Evolutionary conservation across 1,140 invertebrate species (phyloP), one percentile per base, ranked within the genome.

Genomic region (Pseudomyrmex dendroicus): DNA sequence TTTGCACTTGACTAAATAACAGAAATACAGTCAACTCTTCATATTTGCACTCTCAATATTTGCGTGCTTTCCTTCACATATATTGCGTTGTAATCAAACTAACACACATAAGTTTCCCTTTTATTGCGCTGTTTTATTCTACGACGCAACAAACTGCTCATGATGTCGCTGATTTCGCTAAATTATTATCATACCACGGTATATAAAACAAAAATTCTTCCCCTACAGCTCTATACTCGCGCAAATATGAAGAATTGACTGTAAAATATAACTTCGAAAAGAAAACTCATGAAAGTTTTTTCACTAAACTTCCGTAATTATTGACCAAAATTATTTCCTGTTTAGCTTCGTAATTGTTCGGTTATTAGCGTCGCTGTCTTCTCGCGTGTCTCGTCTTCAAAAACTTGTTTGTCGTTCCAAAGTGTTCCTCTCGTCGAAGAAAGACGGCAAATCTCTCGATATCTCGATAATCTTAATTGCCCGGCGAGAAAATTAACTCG

Each of bases 391-490:
- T 17, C 7, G 12, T 56, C 12, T 7, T 56, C 4, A 2, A 77
- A 56, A 77, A 9, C 56, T 56, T 46, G 22, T 66, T 56, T 10
- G 25, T 67, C 25, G 17, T 10, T 56, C 1, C 66, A 7, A 20
- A 66, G 48, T 67, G 22, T 25, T 35, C n/a, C 50, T 77, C 46
- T 56, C 13, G 56, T 77, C 17, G 7, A 67, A 68, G 10, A 12
- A 66, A 63, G 4, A 17, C 1, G 9, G 17, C 12, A 0, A 46
- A 13, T 68, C 62, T 68, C 62, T 67, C 50, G 50, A 67, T 66
- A 77, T 77, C 63, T 77, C 17, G 35, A 20, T 77, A 46, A 67
- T 67, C 63, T 77, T 77, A 77, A 77, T 77, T 77, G 63, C 17
- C 17, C n/a, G 50, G 17, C 25, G 52, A 10, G 35, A 15, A 77